phyloP scores from a whole-genome alignment of 2,113 vertebrate genomes.

The Willisornis vidua region DNA sequence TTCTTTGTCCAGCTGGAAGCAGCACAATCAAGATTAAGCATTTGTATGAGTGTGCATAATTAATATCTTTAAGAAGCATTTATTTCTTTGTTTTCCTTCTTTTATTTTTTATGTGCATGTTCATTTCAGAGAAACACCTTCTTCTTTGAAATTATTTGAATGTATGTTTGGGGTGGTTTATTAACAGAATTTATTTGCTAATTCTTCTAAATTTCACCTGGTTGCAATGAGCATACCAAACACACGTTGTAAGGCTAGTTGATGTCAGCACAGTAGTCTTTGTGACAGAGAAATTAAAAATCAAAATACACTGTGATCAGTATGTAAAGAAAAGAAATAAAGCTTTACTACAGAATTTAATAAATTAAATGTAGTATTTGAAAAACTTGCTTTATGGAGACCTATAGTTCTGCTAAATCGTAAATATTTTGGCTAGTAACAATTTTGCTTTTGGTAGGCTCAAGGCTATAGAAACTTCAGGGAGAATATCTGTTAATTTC shows the following conservation, averaged over 20 bases:
- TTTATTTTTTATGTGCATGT: neutral
- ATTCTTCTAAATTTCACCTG: neutral
- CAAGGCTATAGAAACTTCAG: neutral
- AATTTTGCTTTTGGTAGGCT: neutral
- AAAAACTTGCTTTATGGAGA: neutral
- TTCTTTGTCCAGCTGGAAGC: neutral
- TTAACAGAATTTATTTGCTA: neutral
- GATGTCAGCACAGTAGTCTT: neutral
- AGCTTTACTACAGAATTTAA: neutral
- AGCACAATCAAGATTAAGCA: neutral
- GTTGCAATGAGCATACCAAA: neutral
- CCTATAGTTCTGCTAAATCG: neutral
- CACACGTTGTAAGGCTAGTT: accelerated
- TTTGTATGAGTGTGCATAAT: neutral
- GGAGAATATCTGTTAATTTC: neutral
- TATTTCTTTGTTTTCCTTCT: neutral
- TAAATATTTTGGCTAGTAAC: neutral
- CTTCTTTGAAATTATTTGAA: neutral
- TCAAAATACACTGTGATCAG: neutral
- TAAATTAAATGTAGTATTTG: neutral
- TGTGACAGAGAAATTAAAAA: neutral
- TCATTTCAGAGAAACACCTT: accelerated
- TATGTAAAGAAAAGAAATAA: neutral
- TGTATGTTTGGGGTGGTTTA: neutral
- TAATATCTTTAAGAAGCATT: neutral